Base-by-base conservation (phyloP, 30 jellyfish, hydroid and myxozoan species). In the Chrysaora quinquecirrha region DNA sequence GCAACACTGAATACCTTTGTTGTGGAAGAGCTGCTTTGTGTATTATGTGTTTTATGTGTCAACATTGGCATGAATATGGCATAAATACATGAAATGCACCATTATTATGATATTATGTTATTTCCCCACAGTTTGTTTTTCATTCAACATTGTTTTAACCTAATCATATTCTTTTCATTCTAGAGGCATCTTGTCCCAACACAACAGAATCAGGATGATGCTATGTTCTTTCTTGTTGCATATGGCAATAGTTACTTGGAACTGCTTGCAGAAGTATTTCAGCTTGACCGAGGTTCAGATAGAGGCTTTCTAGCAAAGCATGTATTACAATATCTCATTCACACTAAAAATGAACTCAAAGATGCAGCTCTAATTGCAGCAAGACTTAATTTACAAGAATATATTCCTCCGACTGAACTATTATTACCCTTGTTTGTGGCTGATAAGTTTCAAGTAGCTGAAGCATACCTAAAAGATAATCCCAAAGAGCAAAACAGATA, bases 391-490 rank as follows among this genome's bases (percentile, higher is more conserved):
- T 86, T 95, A 20, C 96, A 83, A 27, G 91, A 88, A 14, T 85
- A 47, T 31, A 76, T 95, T 34, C 67, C 67, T 19, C 79, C 93
- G 23, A 94, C 80, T 32, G 92, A 84, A 22, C 54, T 95, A 20
- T 67, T 88, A 61, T 73, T 95, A 69, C 99, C 97, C 0, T 62
- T 95, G 64, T 31, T 95, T 49, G 96, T 76, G 11, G 67, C 61
- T n/a, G 97, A 95, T 82, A 91, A 88, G 87, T 48, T 95, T 58
- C 99, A 95, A 65, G 93, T 79, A 14, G 65, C 85, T 22, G 99
- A 95, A 73, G 66, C 58, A 27, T 73, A 67, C 30, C 48, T 95
- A 21, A 83, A 75, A 58, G 88, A 89, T 38, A 75, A 75, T 43
- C 58, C 63, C 29, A 75, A 69, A 11, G 76, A 63, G 48, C 99